phyloP scores from a whole-genome alignment of 2,113 vertebrate genomes.

The Gnathochromis pfefferi region DNA sequence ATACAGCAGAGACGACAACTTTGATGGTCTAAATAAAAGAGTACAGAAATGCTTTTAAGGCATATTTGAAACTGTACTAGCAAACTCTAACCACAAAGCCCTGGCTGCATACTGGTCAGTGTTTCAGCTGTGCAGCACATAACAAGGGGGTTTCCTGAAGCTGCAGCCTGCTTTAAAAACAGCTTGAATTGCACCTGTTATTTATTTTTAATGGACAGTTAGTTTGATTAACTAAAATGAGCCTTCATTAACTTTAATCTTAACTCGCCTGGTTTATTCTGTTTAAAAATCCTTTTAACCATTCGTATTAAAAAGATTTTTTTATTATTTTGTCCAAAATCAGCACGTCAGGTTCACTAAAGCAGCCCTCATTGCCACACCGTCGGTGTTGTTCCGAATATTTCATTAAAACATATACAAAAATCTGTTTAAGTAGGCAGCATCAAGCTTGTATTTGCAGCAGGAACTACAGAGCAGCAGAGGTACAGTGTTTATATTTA shows the following conservation, averaged over 20 bases:
- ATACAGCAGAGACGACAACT: not conserved
- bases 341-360: not conserved
- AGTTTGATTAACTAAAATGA: not conserved
- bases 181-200: not conserved
- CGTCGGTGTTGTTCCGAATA: not conserved
- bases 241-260: not conserved
- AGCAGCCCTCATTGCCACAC: rapidly evolving
- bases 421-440: not conserved
- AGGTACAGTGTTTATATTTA: not conserved
- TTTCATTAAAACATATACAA: not conserved
- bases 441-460: not conserved
- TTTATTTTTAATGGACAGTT: not conserved
- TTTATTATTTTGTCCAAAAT: rapidly evolving
- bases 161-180: not conserved
- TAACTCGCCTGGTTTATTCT: not conserved
- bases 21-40: not conserved
- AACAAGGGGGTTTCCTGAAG: not conserved
- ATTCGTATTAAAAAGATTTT: rapidly evolving
- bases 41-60: not conserved
- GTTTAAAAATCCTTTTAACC: not conserved
- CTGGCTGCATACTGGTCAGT: not conserved
- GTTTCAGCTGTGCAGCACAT: not conserved
- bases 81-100: not conserved
- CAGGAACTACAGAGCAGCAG: not conserved
- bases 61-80: not conserved